Percentiles rank a stretch among this genome's conserved stretches.
Evolutionary conservation across 2,888 invertebrate species (phyloP).

Genomic region (Chrysotoxum bicinctum): DNA sequence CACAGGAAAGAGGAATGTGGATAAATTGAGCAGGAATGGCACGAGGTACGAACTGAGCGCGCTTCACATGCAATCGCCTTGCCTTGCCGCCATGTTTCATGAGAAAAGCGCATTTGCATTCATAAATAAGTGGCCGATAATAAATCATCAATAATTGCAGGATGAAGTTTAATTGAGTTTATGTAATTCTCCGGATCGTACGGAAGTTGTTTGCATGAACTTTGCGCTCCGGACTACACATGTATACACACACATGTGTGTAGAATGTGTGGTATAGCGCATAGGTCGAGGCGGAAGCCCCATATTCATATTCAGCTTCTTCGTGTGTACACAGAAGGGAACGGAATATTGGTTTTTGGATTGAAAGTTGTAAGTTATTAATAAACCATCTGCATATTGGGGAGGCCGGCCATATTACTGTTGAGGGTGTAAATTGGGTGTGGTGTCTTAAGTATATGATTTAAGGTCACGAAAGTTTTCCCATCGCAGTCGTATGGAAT

Average conservation of each 20-base stretch:
- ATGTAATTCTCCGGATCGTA: constrained; percentile 73
- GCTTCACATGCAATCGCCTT: constrained; percentile 64
- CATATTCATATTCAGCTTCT: constrained; percentile 15
- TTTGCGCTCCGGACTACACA: constrained; percentile 50
- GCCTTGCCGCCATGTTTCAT: constrained; percentile 57
- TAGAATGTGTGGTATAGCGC: background rate
- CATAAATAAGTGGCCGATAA: constrained; percentile 73
- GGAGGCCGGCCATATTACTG: constrained; percentile 5
- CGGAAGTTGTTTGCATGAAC: constrained; percentile 73
- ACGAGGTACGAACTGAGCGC: constrained; percentile 39
- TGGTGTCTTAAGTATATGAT: constrained; percentile 33
- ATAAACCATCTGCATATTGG: constrained; percentile 50
- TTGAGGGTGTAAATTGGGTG: background rate
- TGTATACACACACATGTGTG: background rate
- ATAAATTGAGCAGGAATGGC: constrained; percentile 31
- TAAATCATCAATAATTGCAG: constrained; percentile 73
- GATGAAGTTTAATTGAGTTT: constrained; percentile 73
- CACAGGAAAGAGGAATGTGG: constrained; percentile 1
- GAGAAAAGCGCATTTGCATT: constrained; percentile 72
- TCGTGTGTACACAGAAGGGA: constrained; percentile 38
- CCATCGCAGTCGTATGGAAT: background rate
- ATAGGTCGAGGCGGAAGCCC: constrained; percentile 3
- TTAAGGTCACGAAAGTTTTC: background rate
- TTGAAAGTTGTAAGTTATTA: constrained; percentile 58
- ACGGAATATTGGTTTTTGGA: constrained; percentile 62